These are phyloP conservation scores for Origma solitaria DNA, from an alignment of 2,113 vertebrate species.

Conservation along the genomic window DNA sequence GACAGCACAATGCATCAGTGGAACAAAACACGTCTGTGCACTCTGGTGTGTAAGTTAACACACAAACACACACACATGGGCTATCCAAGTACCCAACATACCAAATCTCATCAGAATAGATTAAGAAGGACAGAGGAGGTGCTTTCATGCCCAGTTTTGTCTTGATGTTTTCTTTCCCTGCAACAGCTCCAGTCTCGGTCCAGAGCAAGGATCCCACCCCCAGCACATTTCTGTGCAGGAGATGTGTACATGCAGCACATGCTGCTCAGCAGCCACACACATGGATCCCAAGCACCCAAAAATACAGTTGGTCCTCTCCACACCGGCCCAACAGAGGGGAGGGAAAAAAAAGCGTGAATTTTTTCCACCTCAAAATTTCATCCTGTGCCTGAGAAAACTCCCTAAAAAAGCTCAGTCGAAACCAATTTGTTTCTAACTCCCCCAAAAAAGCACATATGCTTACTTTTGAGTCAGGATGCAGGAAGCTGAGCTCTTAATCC, in stretches of 20 bases:
- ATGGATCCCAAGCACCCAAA: constrained; percentile 15
- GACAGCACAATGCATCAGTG: neutral
- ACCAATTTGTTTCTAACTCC: constrained; percentile 22
- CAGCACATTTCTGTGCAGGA: neutral
- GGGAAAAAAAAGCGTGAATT: neutral
- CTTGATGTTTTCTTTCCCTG: neutral
- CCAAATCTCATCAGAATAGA: neutral
- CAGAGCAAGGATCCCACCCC: neutral
- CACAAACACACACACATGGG: neutral
- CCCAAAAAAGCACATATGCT: constrained; percentile 41
- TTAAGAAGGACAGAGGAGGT: neutral
- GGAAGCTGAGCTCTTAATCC: neutral
- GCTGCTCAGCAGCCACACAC: constrained; percentile 26
- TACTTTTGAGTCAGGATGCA: constrained; percentile 36
- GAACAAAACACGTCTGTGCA: neutral
- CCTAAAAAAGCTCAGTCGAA: constrained; percentile 48
- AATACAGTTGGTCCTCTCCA: constrained; percentile 40
- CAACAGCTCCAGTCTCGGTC: neutral
- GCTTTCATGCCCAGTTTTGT: neutral
- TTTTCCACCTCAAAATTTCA: constrained; percentile 55
- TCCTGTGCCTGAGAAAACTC: constrained; percentile 64
- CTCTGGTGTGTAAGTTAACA: neutral
- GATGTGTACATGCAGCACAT: neutral
- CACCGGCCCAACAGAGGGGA: neutral
- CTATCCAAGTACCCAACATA: neutral